Base-by-base conservation (phyloP, 2,113 vertebrate species). In the Vimba vimba region DNA sequence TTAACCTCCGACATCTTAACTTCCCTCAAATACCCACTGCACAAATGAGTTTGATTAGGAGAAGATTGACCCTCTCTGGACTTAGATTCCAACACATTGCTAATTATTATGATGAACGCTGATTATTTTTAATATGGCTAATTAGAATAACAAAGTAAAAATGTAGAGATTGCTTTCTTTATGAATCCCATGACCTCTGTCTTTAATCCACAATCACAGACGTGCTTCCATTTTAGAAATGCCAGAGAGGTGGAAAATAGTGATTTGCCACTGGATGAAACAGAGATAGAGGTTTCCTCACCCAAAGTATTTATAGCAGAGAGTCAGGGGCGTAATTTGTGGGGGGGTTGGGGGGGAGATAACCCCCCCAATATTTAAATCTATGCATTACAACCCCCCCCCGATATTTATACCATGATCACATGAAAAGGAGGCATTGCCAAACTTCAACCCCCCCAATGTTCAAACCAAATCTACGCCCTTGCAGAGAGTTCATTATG, bases 121-220 rank as follows among this genome's bases (percentile, higher is more conserved):
- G 86, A 88, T 90, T 86, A 84, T 85, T 86, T 85, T 87, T 66
- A 88, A 89, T 74, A 75, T 45, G 27, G 74, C 86, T 81, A 86
- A 87, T 89, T 83, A 81, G 76, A 83, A 88, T 68, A 45, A 85
- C 6, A 87, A 84, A 9, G 9, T 12, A 23, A 8, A 23, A 23
- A 39, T 21, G 30, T 30, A 19, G 64, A 39, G 3, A 36, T 12
- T 11, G 17, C 4, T 27, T 71, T 39, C 23, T n/a, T 60, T 25
- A 11, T 39, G 17, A 23, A 68, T 36, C 33, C 5, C 68, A 23
- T 71, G 68, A 23, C 4, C 68, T 71, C 33, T 39, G 68, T 69
- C 36, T 47, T 71, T 71, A 83, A 60, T 62, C 13, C 69, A 79
- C 39, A 33, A 6, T 25, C 30, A 25, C 73, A 27, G 36, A 4